Evolutionary conservation across 2,888 invertebrate genomes (phyloP).

Genomic region (Brachypalpus laphriformis): DNA sequence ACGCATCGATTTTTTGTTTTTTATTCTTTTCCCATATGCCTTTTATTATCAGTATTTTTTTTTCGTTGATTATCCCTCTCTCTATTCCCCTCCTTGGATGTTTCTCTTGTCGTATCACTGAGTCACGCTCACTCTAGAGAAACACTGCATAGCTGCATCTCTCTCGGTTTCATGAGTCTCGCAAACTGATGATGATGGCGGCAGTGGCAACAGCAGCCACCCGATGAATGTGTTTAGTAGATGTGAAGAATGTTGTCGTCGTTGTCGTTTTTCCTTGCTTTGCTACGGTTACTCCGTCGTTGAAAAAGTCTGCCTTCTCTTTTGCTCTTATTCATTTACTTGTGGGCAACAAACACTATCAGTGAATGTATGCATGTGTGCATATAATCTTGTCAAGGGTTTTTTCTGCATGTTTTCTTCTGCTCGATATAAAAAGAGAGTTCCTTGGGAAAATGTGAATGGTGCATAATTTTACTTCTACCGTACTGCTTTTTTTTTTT

Average conservation of each 20-base stretch:
- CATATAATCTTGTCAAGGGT: slow-evolving; percentile 73
- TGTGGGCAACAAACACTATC: background rate
- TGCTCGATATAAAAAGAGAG: slow-evolving; percentile 62
- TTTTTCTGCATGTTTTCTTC: slow-evolving; percentile 67
- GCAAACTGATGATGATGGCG: slow-evolving; percentile 60
- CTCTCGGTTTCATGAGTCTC: slow-evolving; percentile 70
- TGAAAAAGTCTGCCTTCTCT: slow-evolving; percentile 24
- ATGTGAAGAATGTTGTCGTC: slow-evolving; percentile 60
- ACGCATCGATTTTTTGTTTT: slow-evolving; percentile 76
- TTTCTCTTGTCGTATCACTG: slow-evolving; percentile 43
- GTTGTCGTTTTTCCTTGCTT: slow-evolving; percentile 36
- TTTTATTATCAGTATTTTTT: slow-evolving; percentile 67
- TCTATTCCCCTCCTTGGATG: slow-evolving; percentile 16
- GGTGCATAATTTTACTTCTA: slow-evolving; percentile 70
- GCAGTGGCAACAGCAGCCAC: slow-evolving; percentile 44
- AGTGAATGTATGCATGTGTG: slow-evolving; percentile 21
- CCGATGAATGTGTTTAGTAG: slow-evolving; percentile 48
- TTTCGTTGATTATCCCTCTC: slow-evolving; percentile 1
- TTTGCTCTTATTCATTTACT: slow-evolving; percentile 42
- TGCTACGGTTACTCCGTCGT: slow-evolving; percentile 63
- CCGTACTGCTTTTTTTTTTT: slow-evolving; percentile 44
- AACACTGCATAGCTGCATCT: slow-evolving; percentile 39
- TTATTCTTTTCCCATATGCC: slow-evolving; percentile 60
- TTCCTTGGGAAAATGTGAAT: slow-evolving; percentile 74
- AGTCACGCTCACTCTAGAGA: slow-evolving; percentile 42